A percentile compares a stretch with the other conserved stretches of the same genome.
phyloP scores from a whole-genome alignment of 2,888 invertebrate species.

The Balanococcus diminutus region DNA sequence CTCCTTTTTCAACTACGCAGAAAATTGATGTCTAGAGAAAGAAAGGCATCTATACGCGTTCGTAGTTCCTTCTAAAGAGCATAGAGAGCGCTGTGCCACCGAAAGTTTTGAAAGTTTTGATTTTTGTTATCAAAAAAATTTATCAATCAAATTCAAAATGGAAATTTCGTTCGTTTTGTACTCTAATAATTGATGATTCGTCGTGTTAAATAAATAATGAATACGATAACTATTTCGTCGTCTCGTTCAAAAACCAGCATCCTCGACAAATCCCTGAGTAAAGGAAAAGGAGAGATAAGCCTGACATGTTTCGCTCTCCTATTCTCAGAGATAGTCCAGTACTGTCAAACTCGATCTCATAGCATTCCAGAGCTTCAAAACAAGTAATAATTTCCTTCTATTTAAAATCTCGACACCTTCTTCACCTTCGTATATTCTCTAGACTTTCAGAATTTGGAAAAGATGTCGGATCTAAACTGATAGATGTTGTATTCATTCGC shows the following conservation, averaged over 20 bases:
- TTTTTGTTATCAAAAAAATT: background rate
- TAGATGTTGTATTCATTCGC: conserved; percentile 91
- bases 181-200: background rate
- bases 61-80: background rate
- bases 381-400: conserved; percentile 69
- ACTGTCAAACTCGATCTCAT: conserved; percentile 94
- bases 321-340: conserved; percentile 98
- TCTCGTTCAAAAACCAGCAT: conserved; percentile 75
- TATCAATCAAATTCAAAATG: background rate
- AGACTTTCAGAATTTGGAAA: conserved; percentile 93
- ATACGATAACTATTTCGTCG: conserved; percentile 60
- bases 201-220: conserved; percentile 3
- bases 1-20: conserved; percentile 28
- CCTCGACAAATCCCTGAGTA: conserved; percentile 87
- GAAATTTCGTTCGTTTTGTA: background rate
- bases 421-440: conserved; percentile 19
- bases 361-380: conserved; percentile 94
- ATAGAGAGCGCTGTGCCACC: background rate
- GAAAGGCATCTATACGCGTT: background rate
- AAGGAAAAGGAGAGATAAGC: conserved; percentile 91
- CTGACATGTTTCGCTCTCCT: conserved; percentile 90
- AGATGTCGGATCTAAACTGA: conserved; percentile 90
- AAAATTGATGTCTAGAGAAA: conserved; percentile 21
- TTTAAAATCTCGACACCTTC: background rate
- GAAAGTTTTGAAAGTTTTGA: too few species aligned